These are phyloP conservation scores for Calvadosia cruxmelitensis DNA, from an alignment of 30 jellyfish, hydroid and myxozoan genomes.

Conservation along the genomic window DNA sequence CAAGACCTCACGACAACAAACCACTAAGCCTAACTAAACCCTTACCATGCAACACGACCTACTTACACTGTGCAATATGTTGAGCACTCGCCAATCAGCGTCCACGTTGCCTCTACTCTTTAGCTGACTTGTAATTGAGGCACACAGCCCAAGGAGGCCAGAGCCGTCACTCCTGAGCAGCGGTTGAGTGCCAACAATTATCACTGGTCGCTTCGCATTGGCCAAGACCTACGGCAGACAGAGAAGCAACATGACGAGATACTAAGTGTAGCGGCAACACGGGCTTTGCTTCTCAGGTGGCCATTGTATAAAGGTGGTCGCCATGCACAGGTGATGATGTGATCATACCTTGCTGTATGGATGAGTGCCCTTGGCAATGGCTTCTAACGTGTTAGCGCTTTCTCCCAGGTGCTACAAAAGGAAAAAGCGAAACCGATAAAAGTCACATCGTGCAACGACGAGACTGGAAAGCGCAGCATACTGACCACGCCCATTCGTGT, in stretches of 20 bases:
- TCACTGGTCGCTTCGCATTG: conserved; percentile 84
- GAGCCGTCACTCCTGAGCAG: conserved; percentile 56
- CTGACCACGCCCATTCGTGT: no score
- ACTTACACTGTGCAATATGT: conserved; percentile 74
- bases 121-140: conserved; percentile 47
- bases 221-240: conserved; percentile 32
- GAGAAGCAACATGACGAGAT: not conserved
- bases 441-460: not conserved
- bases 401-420: conserved; percentile 72
- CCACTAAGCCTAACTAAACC: no score
- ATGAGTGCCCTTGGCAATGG: conserved; percentile 63
- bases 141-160: conserved; percentile 61
- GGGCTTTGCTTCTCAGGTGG: no score
- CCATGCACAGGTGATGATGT: no score
- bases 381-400: conserved; percentile 44
- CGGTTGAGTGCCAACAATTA: conserved; percentile 83
- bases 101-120: conserved; percentile 56
- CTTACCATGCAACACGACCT: no score
- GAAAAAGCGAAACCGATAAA: not conserved
- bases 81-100: conserved; percentile 71
- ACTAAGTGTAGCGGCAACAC: not conserved
- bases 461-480: not conserved
- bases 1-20: no score
- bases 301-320: no score
- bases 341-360: conserved; percentile 56